Evolutionary conservation across 2,888 invertebrate genomes (phyloP), one percentile per base, ranked within the genome.

Genomic region (Hololepta plana): DNA sequence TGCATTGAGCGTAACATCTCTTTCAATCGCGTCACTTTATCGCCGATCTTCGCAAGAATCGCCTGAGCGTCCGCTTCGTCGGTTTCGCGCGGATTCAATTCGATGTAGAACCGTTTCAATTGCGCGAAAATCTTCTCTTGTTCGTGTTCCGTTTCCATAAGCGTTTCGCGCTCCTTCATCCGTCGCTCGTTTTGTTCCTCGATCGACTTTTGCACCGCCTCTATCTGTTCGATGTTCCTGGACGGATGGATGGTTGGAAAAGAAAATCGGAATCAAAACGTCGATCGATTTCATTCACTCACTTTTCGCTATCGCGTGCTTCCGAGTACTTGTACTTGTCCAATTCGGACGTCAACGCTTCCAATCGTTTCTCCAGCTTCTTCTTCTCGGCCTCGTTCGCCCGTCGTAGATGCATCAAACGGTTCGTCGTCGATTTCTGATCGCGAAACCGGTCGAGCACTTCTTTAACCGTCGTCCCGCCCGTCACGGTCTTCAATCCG

Each of bases 251-350:
- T 11, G 14, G 4, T 20, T 21, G 12, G 20, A 7, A 12, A 14
- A 23, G 21, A n/a, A n/a, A n/a, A n/a, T n/a, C n/a, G n/a, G n/a
- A n/a, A n/a, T n/a, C n/a, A n/a, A n/a, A n/a, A n/a, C n/a, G n/a
- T n/a, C n/a, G n/a, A n/a, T n/a, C n/a, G n/a, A n/a, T n/a, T n/a
- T n/a, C n/a, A n/a, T 29, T 19, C 20, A 53, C 67, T 59, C 53
- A 82, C 82, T 74, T 72, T 55, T 82, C 80, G 32, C 71, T 72
- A 41, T 80, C 79, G 48, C 76, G 76, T 7, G 73, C 74, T 37
- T 81, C 79, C 0, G 76, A 72, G 47, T 75, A 84, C 48, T 79
- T 81, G 33, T 71, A 73, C 3, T 69, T 66, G 41, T 84, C 82
- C 26, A 82, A 54, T 44, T 80, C 75, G 0, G 62, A 61, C 33